phyloP scores from a whole-genome alignment of 2,113 vertebrate genomes.

The Pelusios castaneus region DNA sequence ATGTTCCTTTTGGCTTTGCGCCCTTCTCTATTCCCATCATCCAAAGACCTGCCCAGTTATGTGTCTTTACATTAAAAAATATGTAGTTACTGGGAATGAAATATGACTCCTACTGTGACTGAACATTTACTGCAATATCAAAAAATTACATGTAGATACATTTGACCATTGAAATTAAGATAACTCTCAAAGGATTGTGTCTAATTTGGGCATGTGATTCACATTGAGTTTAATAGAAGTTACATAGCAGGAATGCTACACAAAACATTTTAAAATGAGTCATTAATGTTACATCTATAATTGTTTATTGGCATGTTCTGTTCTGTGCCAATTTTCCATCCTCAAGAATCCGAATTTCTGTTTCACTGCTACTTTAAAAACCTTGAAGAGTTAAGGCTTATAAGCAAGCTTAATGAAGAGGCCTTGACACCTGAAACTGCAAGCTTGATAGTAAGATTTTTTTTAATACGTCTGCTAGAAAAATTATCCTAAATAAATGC shows the following conservation, averaged over 20 bases:
- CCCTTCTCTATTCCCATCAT: neutral
- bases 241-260: neutral
- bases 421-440: neutral
- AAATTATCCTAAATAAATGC: neutral
- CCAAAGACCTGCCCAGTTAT: neutral
- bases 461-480: neutral
- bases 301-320: neutral
- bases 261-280: neutral
- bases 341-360: neutral
- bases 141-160: neutral
- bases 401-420: neutral
- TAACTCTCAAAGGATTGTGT: neutral
- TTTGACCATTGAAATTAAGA: neutral
- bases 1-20: neutral
- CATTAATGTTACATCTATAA: neutral
- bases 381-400: neutral
- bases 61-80: conserved; percentile 26
- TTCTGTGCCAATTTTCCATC: neutral
- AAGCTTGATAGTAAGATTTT: neutral
- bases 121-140: neutral
- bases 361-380: neutral
- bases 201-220: neutral
- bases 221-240: neutral
- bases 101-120: neutral
- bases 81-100: neutral